Percentiles rank a stretch among this genome's conserved stretches.
These are phyloP conservation scores for Muscidifurax raptorellus DNA, from an alignment of 1,140 invertebrate genomes.

Conservation along the genomic window DNA sequence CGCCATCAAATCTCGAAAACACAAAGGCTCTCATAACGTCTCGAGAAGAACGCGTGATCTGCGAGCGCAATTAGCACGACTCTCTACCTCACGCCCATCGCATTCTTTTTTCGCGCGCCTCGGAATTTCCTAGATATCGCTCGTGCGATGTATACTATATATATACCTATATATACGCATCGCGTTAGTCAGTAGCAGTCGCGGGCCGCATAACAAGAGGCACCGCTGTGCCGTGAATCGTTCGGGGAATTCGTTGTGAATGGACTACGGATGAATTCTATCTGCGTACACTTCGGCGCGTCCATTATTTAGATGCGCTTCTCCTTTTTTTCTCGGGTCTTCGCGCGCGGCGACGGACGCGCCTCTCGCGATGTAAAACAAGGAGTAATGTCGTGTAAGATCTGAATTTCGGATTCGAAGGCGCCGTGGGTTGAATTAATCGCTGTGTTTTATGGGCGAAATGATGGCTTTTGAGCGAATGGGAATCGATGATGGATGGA, in stretches of 20 bases:
- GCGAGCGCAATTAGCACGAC: constrained; percentile 30
- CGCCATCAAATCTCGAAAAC: not conserved
- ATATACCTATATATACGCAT: not conserved
- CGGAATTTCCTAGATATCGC: constrained; percentile 33
- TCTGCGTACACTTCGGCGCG: constrained; percentile 35
- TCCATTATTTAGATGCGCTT: constrained; percentile 41
- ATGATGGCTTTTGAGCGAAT: not conserved
- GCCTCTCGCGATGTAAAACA: constrained; percentile 7
- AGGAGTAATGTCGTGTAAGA: constrained; percentile 17
- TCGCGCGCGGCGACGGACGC: not conserved
- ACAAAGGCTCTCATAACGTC: not conserved
- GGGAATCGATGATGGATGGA: not conserved
- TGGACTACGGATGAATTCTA: constrained; percentile 44
- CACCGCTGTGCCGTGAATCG: not conserved
- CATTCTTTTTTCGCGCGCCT: constrained; percentile 25
- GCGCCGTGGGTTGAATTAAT: not conserved
- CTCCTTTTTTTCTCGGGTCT: too few relatives aligned
- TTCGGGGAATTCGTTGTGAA: constrained; percentile 32
- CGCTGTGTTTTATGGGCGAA: not conserved
- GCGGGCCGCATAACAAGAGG: constrained; percentile 35
- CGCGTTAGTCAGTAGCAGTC: not conserved
- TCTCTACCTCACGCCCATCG: not conserved
- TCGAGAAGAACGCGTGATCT: constrained; percentile 35
- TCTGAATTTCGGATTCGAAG: constrained; percentile 24
- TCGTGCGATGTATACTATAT: not conserved